Evolutionary conservation across 2,888 invertebrate genomes (phyloP), one percentile per base, ranked within the genome.

Genomic region (Caenorhabditis sp.): DNA sequence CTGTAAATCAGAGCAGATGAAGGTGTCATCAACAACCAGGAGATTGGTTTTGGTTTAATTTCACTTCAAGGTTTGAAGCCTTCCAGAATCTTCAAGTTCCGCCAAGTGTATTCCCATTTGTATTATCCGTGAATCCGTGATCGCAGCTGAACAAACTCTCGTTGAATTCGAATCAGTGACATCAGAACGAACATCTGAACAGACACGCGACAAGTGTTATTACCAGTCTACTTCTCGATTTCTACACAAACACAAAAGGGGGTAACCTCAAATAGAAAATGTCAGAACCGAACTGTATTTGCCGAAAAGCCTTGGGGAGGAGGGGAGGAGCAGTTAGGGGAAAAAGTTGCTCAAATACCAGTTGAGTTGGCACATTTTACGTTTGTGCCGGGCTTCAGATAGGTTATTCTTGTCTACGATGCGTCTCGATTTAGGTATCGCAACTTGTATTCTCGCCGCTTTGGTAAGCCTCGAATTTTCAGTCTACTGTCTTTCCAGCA

Each of bases 281-380:
- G 39, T 48, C 53, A 72, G 58, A 72, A 71, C 55, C 53, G 45
- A 71, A 58, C 63, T 50, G 58, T 73, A 59, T 73, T 73, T 73
- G 73, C 65, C 30, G 58, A 73, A 73, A 65, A 65, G 73, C 41
- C 56, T 56, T 63, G 1, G 52, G 55, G 22, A 45, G 48, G 20
- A 41, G 63, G 50, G 66, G 56, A 30, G 53, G 58, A 59, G 56
- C 41, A 52, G 66, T 56, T 65, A 43, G 58, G 27, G 13, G 39
- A 58, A 65, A 50, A 73, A 63, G 56, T 73, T 73, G 73, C 73
- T 73, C 73, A 73, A 73, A 73, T 73, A 73, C 73, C 65, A 73
- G 73, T 73, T 58, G 50, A 72, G 27, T 71, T 59, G 71, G 62
- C 71, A 71, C 59, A 26, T 65, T 65, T 55, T 24, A 30, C 22